Conservation (phyloP, 2,797 vertebrate species). For the Oryzias sinensis region DNA sequence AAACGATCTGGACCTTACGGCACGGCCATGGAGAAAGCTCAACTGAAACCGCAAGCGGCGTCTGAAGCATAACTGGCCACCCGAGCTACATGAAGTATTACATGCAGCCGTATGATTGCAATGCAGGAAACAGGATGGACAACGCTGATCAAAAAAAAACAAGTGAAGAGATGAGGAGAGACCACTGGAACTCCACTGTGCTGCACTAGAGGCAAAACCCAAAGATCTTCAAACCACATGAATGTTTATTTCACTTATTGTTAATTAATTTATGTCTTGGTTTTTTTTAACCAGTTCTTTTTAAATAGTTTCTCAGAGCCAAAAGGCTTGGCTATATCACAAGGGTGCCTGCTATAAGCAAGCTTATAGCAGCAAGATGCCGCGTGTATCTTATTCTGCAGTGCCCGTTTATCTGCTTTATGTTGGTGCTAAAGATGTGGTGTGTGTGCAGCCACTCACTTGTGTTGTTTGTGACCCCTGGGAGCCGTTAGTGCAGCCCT, state of each 20-base stretch:
- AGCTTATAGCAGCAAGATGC: slow-evolving; percentile 29
- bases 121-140: slow-evolving; percentile 43
- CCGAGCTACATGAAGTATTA: slow-evolving; percentile 34
- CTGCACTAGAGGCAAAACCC: slow-evolving; percentile 75
- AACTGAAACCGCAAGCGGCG: slow-evolving; percentile 91
- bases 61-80: slow-evolving; percentile 82
- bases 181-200: slow-evolving; percentile 82
- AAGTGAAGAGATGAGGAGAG: slow-evolving; percentile 58
- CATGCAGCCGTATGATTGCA: slow-evolving; percentile 71
- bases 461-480: slow-evolving; percentile 25
- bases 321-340: slow-evolving; percentile 15
- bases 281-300: slow-evolving; percentile 54
- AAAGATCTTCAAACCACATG: slow-evolving; percentile 79
- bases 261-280: slow-evolving; percentile 62
- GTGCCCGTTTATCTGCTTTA: slow-evolving; percentile 39
- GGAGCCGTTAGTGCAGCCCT: slow-evolving; percentile 40
- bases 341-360: slow-evolving; percentile 27
- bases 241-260: slow-evolving; percentile 65
- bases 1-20: slow-evolving; percentile 89
- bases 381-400: slow-evolving; percentile 26
- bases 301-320: slow-evolving; percentile 36
- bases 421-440: slow-evolving; percentile 70
- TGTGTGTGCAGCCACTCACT: slow-evolving; percentile 36
- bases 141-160: slow-evolving; percentile 44
- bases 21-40: slow-evolving; percentile 93